Evolutionary conservation across 2,797 vertebrate genomes (phyloP), one percentile per base, ranked within the genome.

Genomic region (Pseudochirops corinnae): DNA sequence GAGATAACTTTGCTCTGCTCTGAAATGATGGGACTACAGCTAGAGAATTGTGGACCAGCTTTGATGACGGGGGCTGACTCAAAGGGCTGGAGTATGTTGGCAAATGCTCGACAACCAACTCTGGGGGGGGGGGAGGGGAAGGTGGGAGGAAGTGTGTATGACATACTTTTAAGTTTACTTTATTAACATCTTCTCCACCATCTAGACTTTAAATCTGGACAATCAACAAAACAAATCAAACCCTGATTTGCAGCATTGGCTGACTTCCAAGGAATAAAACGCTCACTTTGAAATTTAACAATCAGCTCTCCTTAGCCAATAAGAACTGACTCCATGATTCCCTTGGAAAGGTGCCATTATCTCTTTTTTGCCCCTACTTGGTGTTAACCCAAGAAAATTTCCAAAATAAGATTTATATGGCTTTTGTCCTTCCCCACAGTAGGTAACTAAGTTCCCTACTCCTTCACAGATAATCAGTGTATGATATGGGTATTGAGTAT

Each of bases 41-140:
- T 82, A 82, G 74, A 26, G 39, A 26, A 46, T 14, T 46, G 74
- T 46, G 9, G 21, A 46, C n/a, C 74, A 82, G 18, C 1, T 82
- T 39, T 46, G n/a, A 39, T 74, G n/a, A 82, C 39, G 74, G 39
- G 29, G 21, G 9, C 21, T 82, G 39, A 46, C 9, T 74, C 67
- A 82, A 82, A 24, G n/a, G 21, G 67, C n/a, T 24, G 67, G 18
- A 46, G 18, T 82, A 3, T 82, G 74, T 46, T 46, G 74, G 39
- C 9, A 82, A 82, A 46, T 82, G 39, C 21, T 82, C 46, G 26
- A 82, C 67, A 82, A 46, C 2, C n/a, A 46, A 26, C 21, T 46
- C 74, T 82, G 7, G 26, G 5, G 0, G 4, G 4, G 7, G 2
- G 4, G 21, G 74, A 4, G 62, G 2, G 4, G 21, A n/a, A 4